These are phyloP conservation scores for Metalampra italica DNA, from an alignment of 2,888 invertebrate species.

Conservation along the genomic window DNA sequence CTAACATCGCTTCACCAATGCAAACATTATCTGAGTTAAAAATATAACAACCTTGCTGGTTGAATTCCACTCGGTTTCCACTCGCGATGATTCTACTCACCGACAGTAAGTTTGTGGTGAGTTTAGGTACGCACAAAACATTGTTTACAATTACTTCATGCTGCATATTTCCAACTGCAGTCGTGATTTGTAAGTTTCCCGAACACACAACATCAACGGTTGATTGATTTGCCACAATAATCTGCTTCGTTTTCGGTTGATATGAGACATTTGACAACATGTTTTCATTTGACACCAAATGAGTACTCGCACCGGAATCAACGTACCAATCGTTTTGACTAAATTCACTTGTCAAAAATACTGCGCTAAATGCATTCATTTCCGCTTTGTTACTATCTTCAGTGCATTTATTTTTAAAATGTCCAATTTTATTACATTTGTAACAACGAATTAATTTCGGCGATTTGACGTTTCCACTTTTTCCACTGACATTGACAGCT, in stretches of 20 bases:
- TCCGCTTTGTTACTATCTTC: conserved; percentile 10
- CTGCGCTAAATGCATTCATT: conserved; percentile 21
- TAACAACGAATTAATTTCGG: conserved; percentile 20
- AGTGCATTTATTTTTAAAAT: conserved; percentile 21
- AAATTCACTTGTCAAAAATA: conserved; percentile 21
- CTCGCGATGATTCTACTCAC: conserved; percentile 22
- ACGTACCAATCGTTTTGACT: conserved; percentile 21
- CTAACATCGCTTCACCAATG: conserved; percentile 11
- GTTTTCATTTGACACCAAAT: conserved; percentile 19
- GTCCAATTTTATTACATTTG: conserved; percentile 22
- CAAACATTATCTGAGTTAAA: conserved; percentile 10
- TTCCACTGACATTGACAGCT: no score
- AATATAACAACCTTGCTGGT: conserved; percentile 9
- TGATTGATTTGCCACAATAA: conserved; percentile 17
- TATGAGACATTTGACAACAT: conserved; percentile 9
- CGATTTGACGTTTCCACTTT: conserved; percentile 13
- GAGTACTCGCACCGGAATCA: conserved; percentile 17
- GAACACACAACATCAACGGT: conserved; percentile 15
- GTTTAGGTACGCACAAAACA: conserved; percentile 21
- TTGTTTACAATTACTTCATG: conserved; percentile 12
- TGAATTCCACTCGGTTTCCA: conserved; percentile 16
- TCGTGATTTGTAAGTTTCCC: conserved; percentile 16
- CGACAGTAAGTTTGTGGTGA: conserved; percentile 18
- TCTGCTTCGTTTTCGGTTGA: conserved; percentile 5
- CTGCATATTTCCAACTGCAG: conserved; percentile 1